These are phyloP conservation scores for Drosophila tripunctata DNA, from an alignment of 2,888 invertebrate species.

Conservation along the genomic window DNA sequence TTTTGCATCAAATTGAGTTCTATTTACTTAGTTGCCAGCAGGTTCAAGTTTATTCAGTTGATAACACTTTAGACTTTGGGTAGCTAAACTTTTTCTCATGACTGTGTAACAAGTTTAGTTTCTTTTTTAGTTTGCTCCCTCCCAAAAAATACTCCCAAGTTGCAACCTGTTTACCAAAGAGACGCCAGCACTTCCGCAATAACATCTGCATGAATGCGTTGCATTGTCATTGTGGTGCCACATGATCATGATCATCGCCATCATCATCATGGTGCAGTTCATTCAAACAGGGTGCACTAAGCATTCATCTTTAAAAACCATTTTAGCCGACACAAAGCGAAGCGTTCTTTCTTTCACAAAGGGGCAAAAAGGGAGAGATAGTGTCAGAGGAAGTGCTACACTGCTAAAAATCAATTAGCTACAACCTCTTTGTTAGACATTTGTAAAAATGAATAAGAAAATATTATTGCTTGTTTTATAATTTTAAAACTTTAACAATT, in stretches of 20 bases:
- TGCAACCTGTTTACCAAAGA: conserved; percentile 55
- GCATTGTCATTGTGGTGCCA: conserved; percentile 47
- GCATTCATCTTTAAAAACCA: conserved; percentile 74
- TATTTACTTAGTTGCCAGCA: conserved; percentile 4
- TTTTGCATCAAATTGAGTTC: conserved; percentile 24
- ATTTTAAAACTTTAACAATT: no score
- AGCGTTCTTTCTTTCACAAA: conserved; percentile 57
- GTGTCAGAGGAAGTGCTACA: neutral
- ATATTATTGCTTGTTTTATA: no score
- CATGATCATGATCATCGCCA: conserved; percentile 1
- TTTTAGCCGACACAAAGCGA: conserved; percentile 72
- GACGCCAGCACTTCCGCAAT: conserved; percentile 47
- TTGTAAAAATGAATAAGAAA: no score
- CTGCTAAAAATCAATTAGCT: neutral
- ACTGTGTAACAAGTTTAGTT: conserved; percentile 34
- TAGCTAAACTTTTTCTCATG: conserved; percentile 53
- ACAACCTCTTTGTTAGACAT: no score
- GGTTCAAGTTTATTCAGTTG: conserved; percentile 43
- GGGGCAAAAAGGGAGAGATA: neutral
- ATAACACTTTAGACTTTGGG: conserved; percentile 32
- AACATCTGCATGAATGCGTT: conserved; percentile 47
- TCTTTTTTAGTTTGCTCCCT: conserved; percentile 8
- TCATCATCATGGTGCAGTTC: conserved; percentile 23
- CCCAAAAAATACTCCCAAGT: conserved; percentile 21
- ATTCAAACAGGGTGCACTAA: conserved; percentile 51